These are phyloP conservation scores for Scaptodrosophila lebanonensis DNA, from an alignment of 1,140 invertebrate species.

Conservation along the genomic window DNA sequence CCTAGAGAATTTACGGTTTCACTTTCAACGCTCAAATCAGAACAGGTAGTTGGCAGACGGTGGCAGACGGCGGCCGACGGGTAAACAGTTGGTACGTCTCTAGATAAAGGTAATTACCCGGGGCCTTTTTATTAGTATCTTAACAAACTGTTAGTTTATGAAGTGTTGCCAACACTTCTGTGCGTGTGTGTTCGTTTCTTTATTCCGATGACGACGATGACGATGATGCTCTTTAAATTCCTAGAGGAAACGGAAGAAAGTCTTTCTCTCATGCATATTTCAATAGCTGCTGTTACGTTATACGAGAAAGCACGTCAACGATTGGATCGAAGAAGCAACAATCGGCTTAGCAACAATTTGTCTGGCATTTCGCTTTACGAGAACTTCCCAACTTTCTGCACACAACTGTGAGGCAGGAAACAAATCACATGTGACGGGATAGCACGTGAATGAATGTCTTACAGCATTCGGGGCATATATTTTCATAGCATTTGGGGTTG, in stretches of 20 bases:
- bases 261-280: slow-evolving; percentile 66
- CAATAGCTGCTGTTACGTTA: slow-evolving; percentile 21
- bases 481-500: slow-evolving; percentile 31
- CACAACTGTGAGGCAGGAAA: background rate
- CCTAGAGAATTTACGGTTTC: slow-evolving; percentile 62
- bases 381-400: slow-evolving; percentile 4
- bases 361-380: slow-evolving; percentile 15
- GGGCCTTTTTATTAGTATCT: slow-evolving; percentile 26
- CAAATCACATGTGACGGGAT: slow-evolving; percentile 30
- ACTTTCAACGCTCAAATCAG: slow-evolving; percentile 66
- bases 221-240: too few species aligned
- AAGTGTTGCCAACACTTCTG: slow-evolving; percentile 58
- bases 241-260: slow-evolving; percentile 66
- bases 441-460: slow-evolving; percentile 45
- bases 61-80: slow-evolving; percentile 15
- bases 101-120: slow-evolving; percentile 61
- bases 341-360: slow-evolving; percentile 51
- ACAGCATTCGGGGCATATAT: slow-evolving; percentile 40
- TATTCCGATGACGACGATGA: too few species aligned
- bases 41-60: slow-evolving; percentile 50
- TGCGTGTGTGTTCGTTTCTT: slow-evolving; percentile 16
- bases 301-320: too few species aligned
- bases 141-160: slow-evolving; percentile 62
- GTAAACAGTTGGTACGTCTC: slow-evolving; percentile 55
- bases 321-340: slow-evolving; percentile 18